Evolutionary conservation across 2,797 vertebrate species (phyloP).

Genomic region (Lepus oiostolus): DNA sequence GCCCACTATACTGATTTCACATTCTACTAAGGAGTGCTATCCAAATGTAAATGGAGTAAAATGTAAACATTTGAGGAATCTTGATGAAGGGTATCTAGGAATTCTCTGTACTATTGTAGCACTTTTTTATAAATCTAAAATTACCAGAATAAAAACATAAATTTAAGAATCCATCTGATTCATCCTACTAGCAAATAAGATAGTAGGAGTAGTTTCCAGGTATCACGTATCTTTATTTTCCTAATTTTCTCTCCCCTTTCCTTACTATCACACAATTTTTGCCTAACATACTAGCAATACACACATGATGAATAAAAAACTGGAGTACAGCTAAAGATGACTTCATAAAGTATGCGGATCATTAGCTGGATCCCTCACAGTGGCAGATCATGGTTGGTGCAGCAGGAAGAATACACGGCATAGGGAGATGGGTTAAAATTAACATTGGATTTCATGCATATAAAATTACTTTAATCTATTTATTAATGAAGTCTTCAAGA

Average conservation of each 20-base stretch:
- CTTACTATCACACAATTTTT: background rate
- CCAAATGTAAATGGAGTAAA: background rate
- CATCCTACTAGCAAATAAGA: background rate
- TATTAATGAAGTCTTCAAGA: conserved; percentile 24
- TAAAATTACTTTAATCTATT: conserved; percentile 29
- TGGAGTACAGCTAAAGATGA: background rate
- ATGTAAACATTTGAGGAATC: conserved; percentile 15
- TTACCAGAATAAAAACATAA: conserved; percentile 50
- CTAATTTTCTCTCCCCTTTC: background rate
- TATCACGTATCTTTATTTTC: background rate
- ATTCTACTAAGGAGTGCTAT: background rate
- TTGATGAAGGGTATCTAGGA: background rate
- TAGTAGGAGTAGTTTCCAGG: background rate
- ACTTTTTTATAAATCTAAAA: conserved; percentile 26
- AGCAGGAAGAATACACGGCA: background rate
- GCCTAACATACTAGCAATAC: conserved; percentile 32
- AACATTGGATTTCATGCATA: conserved; percentile 22
- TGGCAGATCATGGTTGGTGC: background rate
- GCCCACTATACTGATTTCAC: conserved; percentile 43
- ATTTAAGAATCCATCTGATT: background rate
- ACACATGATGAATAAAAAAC: background rate
- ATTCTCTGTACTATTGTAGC: background rate
- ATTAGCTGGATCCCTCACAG: background rate
- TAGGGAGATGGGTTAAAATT: background rate
- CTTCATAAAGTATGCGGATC: background rate